Evolutionary conservation across 2,797 vertebrate species (phyloP), one percentile per base, ranked within the genome.

Genomic region (Xyrichtys novacula): DNA sequence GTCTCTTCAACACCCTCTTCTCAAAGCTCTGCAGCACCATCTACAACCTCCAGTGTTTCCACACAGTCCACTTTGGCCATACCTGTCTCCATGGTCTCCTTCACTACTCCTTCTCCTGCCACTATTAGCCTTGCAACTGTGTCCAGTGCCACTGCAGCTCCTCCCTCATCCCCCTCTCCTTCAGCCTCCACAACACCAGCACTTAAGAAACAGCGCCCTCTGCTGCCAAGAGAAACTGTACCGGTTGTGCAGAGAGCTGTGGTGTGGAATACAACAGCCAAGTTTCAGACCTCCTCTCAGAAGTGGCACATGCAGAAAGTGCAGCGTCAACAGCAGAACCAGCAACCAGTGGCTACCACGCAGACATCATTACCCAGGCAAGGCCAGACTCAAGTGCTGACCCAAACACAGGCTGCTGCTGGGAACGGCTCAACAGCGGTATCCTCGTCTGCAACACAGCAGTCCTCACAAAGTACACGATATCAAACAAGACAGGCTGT

Each of bases 241-340:
- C 97, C 97, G 0, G 96, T 97, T 44, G 96, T 97, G 82, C 96
- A 98, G 92, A 94, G 96, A 61, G 93, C 94, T 0, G 96, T 98
- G 25, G 96, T 98, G 85, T 99, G 97, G 97, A 99, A 96, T 88
- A 95, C 97, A 38, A 92, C 95, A 9, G 92, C 94, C 81, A 98
- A 98, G 90, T 98, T 98, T 91, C 97, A 99, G 92, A 98, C 96
- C 0, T 97, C 97, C 2, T 98, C 97, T 52, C 98, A 98, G 92
- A 99, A 99, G 92, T 99, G 97, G 98, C 97, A 98, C 93, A 96
- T 98, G 97, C 97, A 99, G 93, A 98, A 97, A 90, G 95, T 98
- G 64, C 97, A 98, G 85, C 94, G 97, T 5, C 97, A 96, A 85
- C 96, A 97, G 59, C 96, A 96, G 84, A 95, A 91, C 71, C 95